Evolutionary conservation across 2,113 vertebrate species (phyloP), one percentile per base, ranked within the genome.

Genomic region (Dromas ardeola): DNA sequence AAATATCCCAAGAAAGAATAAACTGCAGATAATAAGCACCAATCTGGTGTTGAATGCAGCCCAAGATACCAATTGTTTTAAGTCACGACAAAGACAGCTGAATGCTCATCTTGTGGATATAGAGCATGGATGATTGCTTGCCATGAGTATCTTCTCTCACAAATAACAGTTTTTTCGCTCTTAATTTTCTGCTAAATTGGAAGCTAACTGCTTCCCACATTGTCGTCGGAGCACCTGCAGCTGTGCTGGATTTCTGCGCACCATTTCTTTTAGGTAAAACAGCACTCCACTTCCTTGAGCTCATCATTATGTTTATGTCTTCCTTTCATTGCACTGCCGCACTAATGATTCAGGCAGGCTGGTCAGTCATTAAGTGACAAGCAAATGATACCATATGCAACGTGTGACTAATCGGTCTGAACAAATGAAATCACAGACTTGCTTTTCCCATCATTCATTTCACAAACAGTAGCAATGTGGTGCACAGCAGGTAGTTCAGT

Each of bases 301-400:
- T 98, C 98, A 98, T 98, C 98, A 99, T 98, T 98, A 99, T 98
- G 98, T 98, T 88, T 97, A 98, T 98, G 98, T 98, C 99, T 99
- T 99, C 99, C 98, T 98, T 99, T 99, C 99, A 99, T 98, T 98
- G 98, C 93, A 45, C 96, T 80, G 91, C 97, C 17, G 98, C 98
- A 97, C 98, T 98, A 98, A 98, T 98, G 98, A 98, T 98, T 97
- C 98, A 98, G 98, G 99, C 98, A 98, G 98, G 98, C 98, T 98
- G 99, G 99, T 99, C 99, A 99, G 98, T 99, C 98, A 99, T 99
- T 99, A 99, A 98, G 98, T 99, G 99, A 99, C 99, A 98, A 98
- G 99, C 98, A 99, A 99, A 99, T 99, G 99, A 99, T 99, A 99
- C 98, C 98, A 98, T 99, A 98, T 98, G 98, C 97, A 98, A 98